phyloP scores from a whole-genome alignment of 2,113 vertebrate species.

The Tupaia tana region DNA sequence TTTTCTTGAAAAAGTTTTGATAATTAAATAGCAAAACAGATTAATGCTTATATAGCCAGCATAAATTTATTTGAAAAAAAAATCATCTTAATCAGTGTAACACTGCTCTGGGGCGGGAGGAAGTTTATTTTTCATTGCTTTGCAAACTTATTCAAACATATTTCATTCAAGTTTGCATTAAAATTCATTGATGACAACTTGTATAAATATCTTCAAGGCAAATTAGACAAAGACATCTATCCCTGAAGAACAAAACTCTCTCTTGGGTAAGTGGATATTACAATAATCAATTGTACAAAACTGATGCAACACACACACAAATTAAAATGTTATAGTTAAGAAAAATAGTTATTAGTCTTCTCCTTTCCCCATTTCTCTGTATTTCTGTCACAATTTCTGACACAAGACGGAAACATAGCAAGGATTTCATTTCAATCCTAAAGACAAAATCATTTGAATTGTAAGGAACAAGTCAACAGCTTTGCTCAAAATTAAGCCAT shows the following conservation, averaged over 20 bases:
- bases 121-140: slow-evolving; percentile 64
- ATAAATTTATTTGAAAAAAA: slow-evolving; percentile 53
- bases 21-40: slow-evolving; percentile 54
- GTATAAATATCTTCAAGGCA: slow-evolving; percentile 65
- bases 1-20: slow-evolving; percentile 19
- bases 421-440: slow-evolving; percentile 12
- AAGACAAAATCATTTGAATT: slow-evolving; percentile 32
- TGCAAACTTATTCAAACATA: slow-evolving; percentile 79
- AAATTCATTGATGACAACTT: slow-evolving; percentile 72
- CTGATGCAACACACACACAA: not conserved
- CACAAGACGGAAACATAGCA: slow-evolving; percentile 15
- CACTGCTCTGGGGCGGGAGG: not conserved
- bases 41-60: not conserved
- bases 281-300: slow-evolving; percentile 3
- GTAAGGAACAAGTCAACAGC: slow-evolving; percentile 32
- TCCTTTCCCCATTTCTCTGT: not conserved
- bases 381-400: slow-evolving; percentile 15
- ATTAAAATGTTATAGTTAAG: not conserved
- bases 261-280: slow-evolving; percentile 14
- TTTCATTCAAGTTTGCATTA: slow-evolving; percentile 67
- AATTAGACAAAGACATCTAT: slow-evolving; percentile 39
- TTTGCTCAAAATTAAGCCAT: slow-evolving; percentile 43
- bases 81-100: slow-evolving; percentile 40
- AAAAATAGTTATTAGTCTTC: slow-evolving; percentile 14
- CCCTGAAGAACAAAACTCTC: slow-evolving; percentile 24